Evolutionary conservation across 2,888 invertebrate species (phyloP), one percentile per base, ranked within the genome.

Genomic region (Rhopalosiphum nymphaeae): DNA sequence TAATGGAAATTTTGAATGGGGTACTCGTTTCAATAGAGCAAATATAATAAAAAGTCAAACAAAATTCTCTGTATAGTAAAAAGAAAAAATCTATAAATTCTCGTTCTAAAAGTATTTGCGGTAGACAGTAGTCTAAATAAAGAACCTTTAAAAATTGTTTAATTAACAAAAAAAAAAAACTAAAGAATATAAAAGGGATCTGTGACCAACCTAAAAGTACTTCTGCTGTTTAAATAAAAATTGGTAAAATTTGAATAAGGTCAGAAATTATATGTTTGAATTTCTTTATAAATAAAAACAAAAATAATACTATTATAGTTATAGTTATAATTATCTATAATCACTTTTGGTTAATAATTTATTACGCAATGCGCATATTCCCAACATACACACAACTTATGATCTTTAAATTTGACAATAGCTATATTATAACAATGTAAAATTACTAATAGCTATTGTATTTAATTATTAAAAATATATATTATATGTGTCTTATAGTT

Each of bases 41-140:
- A 89, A 89, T 57, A 29, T 57, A 57, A 57, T 29, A 57, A 57
- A 89, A 89, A n/a, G 36, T 78, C 78, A 78, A 78, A 78, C 36
- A 21, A 78, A 78, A 21, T 78, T 21, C 57, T 89, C 16, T 44
- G 21, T 29, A 61, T 44, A 46, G n/a, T n/a, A 89, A 61, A 61
- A 61, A 61, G 10, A 25, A 57, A 36, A 46, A 89, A 61, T 46
- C 46, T 61, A 89, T 44, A 61, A 89, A 57, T 42, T 89, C 29
- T 61, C 1, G 46, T 10, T 61, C 9, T n/a, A 44, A 89, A 89
- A 61, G n/a, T 46, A 61, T 61, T 89, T 78, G 78, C 21, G 36
- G 78, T 36, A 78, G 36, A 78, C 36, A 36, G 36, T 21, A 1
- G 29, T n/a, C 11, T 61, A 61, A 21, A 61, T n/a, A 61, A 61